Conservation (phyloP, 2,888 invertebrate species). For the Stomorhina lunata region DNA sequence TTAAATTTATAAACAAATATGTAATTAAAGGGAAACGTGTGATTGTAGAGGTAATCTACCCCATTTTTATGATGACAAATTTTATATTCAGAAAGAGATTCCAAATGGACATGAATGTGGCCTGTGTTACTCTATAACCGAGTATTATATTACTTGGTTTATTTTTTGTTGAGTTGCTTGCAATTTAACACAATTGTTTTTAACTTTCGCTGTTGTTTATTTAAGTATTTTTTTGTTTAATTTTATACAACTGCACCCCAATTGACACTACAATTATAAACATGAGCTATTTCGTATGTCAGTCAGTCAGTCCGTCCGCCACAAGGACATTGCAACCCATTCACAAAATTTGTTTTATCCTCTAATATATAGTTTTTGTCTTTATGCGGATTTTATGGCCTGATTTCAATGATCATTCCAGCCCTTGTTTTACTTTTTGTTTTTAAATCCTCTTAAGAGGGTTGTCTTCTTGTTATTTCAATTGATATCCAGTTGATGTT, state of each 20-base stretch:
- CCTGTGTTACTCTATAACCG: constrained; percentile 10
- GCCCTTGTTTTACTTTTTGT: constrained; percentile 14
- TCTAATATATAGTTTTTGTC: not conserved
- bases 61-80: constrained; percentile 8
- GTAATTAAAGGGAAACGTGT: not conserved
- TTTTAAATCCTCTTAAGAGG: constrained; percentile 10
- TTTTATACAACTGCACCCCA: constrained; percentile 53
- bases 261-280: constrained; percentile 46
- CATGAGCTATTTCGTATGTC: not conserved
- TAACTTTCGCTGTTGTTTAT: constrained; percentile 48
- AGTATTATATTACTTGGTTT: constrained; percentile 29
- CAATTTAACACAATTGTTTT: constrained; percentile 64
- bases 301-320: not conserved
- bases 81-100: not conserved
- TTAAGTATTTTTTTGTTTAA: constrained; percentile 40
- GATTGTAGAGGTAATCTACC: constrained; percentile 23
- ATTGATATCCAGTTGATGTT: constrained; percentile 36
- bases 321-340: constrained; percentile 38
- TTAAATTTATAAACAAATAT: not conserved
- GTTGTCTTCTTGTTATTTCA: constrained; percentile 53
- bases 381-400: not conserved
- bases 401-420: constrained; percentile 53
- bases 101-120: constrained; percentile 18
- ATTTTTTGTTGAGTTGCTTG: constrained; percentile 48
- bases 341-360: not conserved